Evolutionary conservation across 2,797 vertebrate species (phyloP), one percentile per base, ranked within the genome.

Genomic region (Acanthis flammea): DNA sequence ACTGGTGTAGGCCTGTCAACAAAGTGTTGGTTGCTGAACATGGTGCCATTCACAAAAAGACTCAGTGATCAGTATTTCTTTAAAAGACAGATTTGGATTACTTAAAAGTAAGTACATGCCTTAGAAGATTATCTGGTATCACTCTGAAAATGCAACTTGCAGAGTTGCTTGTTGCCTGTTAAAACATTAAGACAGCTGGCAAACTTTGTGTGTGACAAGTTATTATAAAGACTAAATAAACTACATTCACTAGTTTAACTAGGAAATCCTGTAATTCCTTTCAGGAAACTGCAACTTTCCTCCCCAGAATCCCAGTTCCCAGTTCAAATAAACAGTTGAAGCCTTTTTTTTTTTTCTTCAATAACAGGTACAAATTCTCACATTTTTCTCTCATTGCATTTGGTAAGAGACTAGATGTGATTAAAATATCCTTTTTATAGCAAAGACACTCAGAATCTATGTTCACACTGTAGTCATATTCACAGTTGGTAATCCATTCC

Each of bases 1-100:
- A 30, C 99, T 99, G 47, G 96, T 95, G 85, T 99, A 99, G 41
- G 99, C 99, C 99, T 99, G 97, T 25, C 47, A 55, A 81, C 45
- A 82, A 54, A 96, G 71, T 31, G 44, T 47, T 31, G 42, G 50
- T 10, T 75, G 53, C 71, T 95, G 63, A 84, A 92, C 62, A 65
- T 0, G 8, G 17, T 51, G 73, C 60, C 57, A 27, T 12, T 77
- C 45, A 50, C 65, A 72, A 54, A 78, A 80, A 33, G 35, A 57
- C 27, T 76, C 71, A 41, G 19, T 42, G 33, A 86, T 35, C 61
- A 71, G 5, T 10, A 71, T 62, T 77, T 86, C 53, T 60, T 85
- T 41, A 73, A 72, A 92, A 74, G 33, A 74, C 28, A 72, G 60
- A 91, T 75, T 22, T 65, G 39, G n/a, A n/a, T 51, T 62, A 72